These are phyloP conservation scores for Ceraclea dissimilis DNA, from an alignment of 2,888 invertebrate genomes.

Conservation along the genomic window DNA sequence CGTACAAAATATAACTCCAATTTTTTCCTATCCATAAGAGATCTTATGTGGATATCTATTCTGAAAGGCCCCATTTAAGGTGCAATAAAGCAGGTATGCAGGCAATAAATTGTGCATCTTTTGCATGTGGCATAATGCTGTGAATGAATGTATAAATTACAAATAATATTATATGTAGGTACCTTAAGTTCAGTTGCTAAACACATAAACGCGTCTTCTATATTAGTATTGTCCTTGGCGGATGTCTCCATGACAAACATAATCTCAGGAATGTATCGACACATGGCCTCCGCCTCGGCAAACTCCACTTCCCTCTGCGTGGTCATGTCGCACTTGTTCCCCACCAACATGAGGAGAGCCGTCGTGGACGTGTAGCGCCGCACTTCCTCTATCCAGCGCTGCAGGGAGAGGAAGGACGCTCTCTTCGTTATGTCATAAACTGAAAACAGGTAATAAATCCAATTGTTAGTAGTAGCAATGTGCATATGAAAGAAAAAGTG, in stretches of 20 bases:
- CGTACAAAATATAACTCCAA: no score
- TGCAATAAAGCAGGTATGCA: no score
- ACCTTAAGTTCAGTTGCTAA: slow-evolving; percentile 84
- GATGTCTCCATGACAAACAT: slow-evolving; percentile 83
- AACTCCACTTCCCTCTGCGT: slow-evolving; percentile 75
- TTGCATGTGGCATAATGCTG: no score
- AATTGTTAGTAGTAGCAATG: no score
- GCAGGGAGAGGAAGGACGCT: slow-evolving; percentile 82
- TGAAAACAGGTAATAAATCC: slow-evolving; percentile 30
- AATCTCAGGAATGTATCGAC: slow-evolving; percentile 79
- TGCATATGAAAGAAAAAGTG: no score
- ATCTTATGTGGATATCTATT: no score
- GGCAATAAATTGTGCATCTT: no score
- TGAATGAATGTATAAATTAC: no score
- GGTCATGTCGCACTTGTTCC: slow-evolving; percentile 85
- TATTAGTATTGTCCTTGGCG: slow-evolving; percentile 85
- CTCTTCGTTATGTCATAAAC: slow-evolving; percentile 95
- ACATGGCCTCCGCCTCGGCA: slow-evolving; percentile 80
- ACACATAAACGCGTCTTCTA: slow-evolving; percentile 81
- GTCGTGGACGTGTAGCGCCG: slow-evolving; percentile 88
- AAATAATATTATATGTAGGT: background rate
- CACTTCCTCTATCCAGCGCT: slow-evolving; percentile 95
- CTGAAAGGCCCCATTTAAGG: no score
- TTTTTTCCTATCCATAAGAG: no score
- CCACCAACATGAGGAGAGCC: slow-evolving; percentile 84